Conservation (phyloP, 2,888 invertebrate genomes). For the Mesorhabditis spiculigera region DNA sequence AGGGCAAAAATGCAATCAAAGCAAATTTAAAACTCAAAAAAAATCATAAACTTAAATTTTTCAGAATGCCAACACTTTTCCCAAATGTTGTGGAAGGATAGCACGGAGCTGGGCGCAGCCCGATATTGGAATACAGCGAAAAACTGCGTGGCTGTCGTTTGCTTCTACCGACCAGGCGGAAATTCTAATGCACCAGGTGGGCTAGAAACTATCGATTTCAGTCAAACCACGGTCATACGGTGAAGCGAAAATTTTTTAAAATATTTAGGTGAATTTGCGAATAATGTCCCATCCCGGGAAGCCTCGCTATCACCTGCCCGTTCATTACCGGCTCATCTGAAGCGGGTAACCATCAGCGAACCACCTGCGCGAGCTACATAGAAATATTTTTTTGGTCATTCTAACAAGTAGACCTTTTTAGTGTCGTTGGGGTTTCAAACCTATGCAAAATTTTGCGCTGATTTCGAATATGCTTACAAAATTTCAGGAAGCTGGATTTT, state of each 20-base stretch:
- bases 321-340: constrained; percentile 40
- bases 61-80: constrained; percentile 56
- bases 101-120: constrained; percentile 34
- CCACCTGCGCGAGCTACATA: too few species aligned
- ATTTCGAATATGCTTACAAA: too few species aligned
- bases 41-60: constrained; percentile 13
- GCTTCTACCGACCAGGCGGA: constrained; percentile 56
- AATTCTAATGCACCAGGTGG: constrained; percentile 55
- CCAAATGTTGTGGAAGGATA: constrained; percentile 56
- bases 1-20: not conserved
- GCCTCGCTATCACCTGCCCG: constrained; percentile 46
- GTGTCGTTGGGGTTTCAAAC: too few species aligned
- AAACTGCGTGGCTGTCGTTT: constrained; percentile 55
- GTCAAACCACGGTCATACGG: not conserved
- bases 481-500: too few species aligned
- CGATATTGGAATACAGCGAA: constrained; percentile 53
- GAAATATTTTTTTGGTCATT: too few species aligned
- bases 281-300: constrained; percentile 44
- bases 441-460: too few species aligned
- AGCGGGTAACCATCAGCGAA: constrained; percentile 42
- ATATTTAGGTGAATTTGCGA: constrained; percentile 45
- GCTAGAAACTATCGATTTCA: not conserved
- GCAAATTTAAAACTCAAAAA: not conserved
- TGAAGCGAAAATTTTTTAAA: not conserved
- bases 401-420: too few species aligned